Evolutionary conservation across 1,140 invertebrate species (phyloP), one percentile per base, ranked within the genome.

Genomic region (Triops longicaudatus): DNA sequence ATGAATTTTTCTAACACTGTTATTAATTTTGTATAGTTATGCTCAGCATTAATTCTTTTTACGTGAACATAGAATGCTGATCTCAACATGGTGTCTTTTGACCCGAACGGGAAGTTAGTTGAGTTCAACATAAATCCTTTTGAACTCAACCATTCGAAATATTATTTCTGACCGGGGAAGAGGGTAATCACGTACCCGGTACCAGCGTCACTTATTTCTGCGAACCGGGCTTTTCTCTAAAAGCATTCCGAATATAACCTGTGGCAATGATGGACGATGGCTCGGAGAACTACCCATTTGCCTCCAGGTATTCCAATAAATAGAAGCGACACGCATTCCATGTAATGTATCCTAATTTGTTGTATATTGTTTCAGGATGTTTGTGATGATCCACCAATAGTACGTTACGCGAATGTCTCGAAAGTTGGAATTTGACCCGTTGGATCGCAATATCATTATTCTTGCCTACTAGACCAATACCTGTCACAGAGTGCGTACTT

Each of bases 391-490:
- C 50, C 50, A 63, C 50, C 50, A 6, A 6, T 63, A 14, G 50
- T 63, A 22, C 22, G 10, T 1, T 63, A 63, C 22, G 10, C 50
- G 50, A 63, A n/a, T 14, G 17, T 22, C 50, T 22, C 6, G 14
- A 63, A 63, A 17, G 22, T 14, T 63, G 50, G n/a, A 1, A 63
- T 63, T 63, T 63, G 50, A 14, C 50, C 50, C 14, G 50, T 63
- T 63, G 50, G 50, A 63, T 0, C 50, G 5, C 50, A 63, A 63
- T 22, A 63, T 17, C 50, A 14, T 14, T 81, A 81, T 76, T 77
- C 63, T 28, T 81, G 81, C 41, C 75, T 80, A 50, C 11, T 37
- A 50, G 81, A 80, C 26, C 81, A 80, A 73, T 76, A 80, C 71
- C 73, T 78, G 10, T 43, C 31, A 14, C 63, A 41, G 7, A 72